phyloP scores from a whole-genome alignment of 2,888 invertebrate species.

The Nephrotoma flavescens region DNA sequence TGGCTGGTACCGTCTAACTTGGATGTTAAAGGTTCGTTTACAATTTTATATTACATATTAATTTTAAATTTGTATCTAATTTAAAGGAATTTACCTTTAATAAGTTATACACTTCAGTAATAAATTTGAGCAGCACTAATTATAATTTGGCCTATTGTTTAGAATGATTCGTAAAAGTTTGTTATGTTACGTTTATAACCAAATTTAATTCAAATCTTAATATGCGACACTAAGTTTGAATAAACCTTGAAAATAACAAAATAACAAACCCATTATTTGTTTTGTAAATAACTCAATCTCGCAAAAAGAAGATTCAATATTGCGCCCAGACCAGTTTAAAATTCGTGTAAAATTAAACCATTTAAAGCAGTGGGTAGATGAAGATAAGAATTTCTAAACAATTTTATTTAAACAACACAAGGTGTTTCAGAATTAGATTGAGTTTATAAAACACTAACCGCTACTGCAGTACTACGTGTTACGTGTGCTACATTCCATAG shows the following conservation, averaged over 20 bases:
- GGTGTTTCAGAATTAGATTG: background rate
- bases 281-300: background rate
- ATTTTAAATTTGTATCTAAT: too few relatives aligned
- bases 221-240: background rate
- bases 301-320: background rate
- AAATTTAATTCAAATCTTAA: background rate
- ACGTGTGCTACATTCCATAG: background rate
- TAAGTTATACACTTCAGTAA: too few relatives aligned
- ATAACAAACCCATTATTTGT: background rate
- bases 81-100: too few relatives aligned
- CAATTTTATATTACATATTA: too few relatives aligned
- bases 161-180: too few relatives aligned
- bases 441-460: background rate
- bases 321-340: too few relatives aligned
- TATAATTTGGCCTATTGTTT: too few relatives aligned
- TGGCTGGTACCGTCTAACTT: too few relatives aligned
- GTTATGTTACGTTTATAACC: too few relatives aligned
- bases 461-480: background rate
- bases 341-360: background rate
- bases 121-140: too few relatives aligned
- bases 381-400: background rate
- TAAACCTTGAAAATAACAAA: background rate
- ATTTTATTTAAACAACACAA: background rate
- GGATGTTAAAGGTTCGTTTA: too few relatives aligned
- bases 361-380: background rate